Base-by-base conservation (phyloP, 2,113 vertebrate genomes). In the Sinocyclocheilus anophthalmus region DNA sequence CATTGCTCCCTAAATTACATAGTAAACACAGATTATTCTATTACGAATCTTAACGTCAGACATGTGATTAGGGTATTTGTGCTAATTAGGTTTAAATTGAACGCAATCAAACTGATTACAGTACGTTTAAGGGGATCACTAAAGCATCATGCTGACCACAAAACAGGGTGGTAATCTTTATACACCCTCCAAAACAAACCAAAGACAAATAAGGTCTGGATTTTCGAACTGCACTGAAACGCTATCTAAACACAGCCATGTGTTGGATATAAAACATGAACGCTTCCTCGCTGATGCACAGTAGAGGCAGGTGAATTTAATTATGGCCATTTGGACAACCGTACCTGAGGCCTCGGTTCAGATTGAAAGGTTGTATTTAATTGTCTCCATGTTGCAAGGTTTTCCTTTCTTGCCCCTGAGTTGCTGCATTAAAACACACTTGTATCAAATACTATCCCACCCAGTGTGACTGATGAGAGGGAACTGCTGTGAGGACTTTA, bases 291-390 rank as follows among this genome's bases (percentile, higher is more conserved):
- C 84, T 81, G 86, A 88, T 84, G 83, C 88, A 89, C 75, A 87
- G 88, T 90, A 77, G 84, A 90, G 75, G 83, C 92, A 94, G 93
- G 92, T 92, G 91, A 92, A 90, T 90, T 89, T 92, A 92, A 93
- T 94, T 93, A 95, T 55, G 87, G 80, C 80, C 85, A 83, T 88
- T 86, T 85, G 88, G 85, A 90, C 88, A 73, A 57, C 55, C 22
- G 61, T 65, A 87, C 50, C 80, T 26, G 55, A 69, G 76, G 65
- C 76, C 30, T 87, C 8, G 45, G 81, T 20, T 22, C 61, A 53
- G 76, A 93, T 89, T 88, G 84, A 91, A 93, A 93, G 90, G 88
- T 87, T 89, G 81, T 86, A 93, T 91, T 92, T 94, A 93, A 94
- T 92, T 37, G 88, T 89, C 84, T 87, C 90, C 89, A 87, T 84